Conservation (phyloP, 2,113 vertebrate genomes). For the Pithys albifrons region DNA sequence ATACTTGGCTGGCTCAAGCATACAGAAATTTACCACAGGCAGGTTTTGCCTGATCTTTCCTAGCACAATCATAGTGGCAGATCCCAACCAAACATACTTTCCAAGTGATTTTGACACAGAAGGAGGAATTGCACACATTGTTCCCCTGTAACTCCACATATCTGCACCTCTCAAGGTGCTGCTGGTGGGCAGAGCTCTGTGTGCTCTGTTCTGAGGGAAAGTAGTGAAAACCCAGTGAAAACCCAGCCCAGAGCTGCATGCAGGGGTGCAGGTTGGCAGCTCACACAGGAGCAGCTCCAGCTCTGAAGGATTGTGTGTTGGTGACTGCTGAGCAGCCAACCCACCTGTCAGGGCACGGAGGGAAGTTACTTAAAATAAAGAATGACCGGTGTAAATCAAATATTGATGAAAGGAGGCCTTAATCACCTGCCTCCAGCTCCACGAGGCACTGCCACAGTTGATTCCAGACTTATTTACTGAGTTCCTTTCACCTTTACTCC, state of each 20-base stretch:
- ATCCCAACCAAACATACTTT: background rate
- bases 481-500: constrained; percentile 32
- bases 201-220: background rate
- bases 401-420: constrained; percentile 29
- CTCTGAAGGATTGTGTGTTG: background rate
- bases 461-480: constrained; percentile 47
- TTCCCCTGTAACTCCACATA: background rate
- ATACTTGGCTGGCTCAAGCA: background rate
- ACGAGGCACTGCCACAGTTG: background rate
- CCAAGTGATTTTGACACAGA: background rate
- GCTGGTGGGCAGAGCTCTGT: background rate
- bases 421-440: constrained; percentile 21
- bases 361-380: constrained; percentile 41
- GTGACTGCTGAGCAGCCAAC: constrained; percentile 7
- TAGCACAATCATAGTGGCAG: background rate
- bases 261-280: background rate
- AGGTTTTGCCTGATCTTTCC: background rate
- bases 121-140: background rate
- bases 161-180: background rate
- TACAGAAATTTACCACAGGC: background rate
- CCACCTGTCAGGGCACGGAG: constrained; percentile 23
- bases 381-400: constrained; percentile 41
- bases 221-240: background rate
- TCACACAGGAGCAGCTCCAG: background rate
- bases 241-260: background rate